A percentile compares a stretch with the other conserved stretches of the same genome.
Evolutionary conservation across 2,888 invertebrate species (phyloP).

Genomic region (Augochlorella aurata): DNA sequence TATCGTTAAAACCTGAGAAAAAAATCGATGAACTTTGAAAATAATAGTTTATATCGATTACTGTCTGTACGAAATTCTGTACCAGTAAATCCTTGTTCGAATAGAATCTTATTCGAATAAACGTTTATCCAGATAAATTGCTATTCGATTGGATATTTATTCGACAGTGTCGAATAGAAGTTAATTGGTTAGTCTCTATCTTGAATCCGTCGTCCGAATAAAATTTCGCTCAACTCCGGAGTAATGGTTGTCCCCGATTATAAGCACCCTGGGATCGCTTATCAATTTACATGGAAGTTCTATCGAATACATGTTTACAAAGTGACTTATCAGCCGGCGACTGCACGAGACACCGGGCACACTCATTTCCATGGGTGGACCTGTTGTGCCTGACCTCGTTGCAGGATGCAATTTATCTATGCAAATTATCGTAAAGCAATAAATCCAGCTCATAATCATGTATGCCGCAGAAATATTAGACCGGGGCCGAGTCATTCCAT

Average conservation of each 20-base stretch:
- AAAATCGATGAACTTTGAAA: too few species aligned
- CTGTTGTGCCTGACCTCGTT: conserved; percentile 5
- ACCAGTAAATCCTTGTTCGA: too few species aligned
- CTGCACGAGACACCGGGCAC: neutral
- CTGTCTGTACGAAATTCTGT: too few species aligned
- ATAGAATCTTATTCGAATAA: too few species aligned
- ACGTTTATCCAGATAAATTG: too few species aligned
- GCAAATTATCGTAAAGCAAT: conserved; percentile 12
- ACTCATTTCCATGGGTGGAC: conserved; percentile 17
- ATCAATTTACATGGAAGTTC: conserved; percentile 4
- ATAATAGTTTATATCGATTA: too few species aligned
- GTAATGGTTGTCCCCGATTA: neutral
- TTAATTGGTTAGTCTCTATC: too few species aligned
- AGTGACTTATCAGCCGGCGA: neutral
- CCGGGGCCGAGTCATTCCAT: conserved; percentile 17
- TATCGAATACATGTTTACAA: conserved; percentile 4
- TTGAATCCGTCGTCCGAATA: neutral
- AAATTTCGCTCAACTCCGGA: neutral
- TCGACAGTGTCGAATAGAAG: too few species aligned
- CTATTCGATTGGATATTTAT: too few species aligned
- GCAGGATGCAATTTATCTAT: conserved; percentile 18
- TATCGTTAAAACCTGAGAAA: too few species aligned
- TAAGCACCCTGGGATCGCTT: neutral
- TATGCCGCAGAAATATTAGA: conserved; percentile 13
- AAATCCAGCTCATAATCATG: conserved; percentile 13